Evolutionary conservation across 1,140 invertebrate species (phyloP), one percentile per base, ranked within the genome.

Genomic region (Dendroctonus ponderosae): DNA sequence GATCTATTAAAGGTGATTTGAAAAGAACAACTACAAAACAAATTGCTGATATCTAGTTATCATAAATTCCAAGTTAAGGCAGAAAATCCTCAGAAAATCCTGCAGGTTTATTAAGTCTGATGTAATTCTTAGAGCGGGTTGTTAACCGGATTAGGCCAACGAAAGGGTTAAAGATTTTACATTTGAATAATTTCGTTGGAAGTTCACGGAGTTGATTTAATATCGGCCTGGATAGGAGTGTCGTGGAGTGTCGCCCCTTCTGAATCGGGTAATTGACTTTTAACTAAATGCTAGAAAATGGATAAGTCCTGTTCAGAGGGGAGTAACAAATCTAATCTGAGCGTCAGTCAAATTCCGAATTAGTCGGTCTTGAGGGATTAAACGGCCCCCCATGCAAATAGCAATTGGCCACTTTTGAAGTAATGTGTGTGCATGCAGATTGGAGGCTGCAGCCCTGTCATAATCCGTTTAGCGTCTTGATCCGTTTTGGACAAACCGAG

Each of bases 211-310:
- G 60, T 67, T 70, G 69, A 70, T 70, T 68, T 62, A 70, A 67
- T 67, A 64, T 58, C 42, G 61, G 66, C 26, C 26, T 26, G 3
- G 26, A 61, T 70, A 49, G 66, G 41, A 57, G 40, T 38, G 60
- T 42, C 46, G 41, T 7, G 38, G 50, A 62, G 26, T 52, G 56
- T 60, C 67, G 65, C 67, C 26, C 71, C 70, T 70, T 60, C 58
- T 65, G 71, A 75, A 71, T 70, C 71, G 62, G 49, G 67, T 76
- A 76, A 76, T 76, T 76, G 75, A 76, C 75, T 76, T 76, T 76
- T 75, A 76, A 72, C 75, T 76, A 76, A 76, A 75, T 74, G 75
- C 70, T 76, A 76, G 75, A 76, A 76, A 76, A 76, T 76, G 75
- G 75, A 74, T 75, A 76, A 75, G 75, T 76, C 72, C 65, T 76